Percentiles rank a stretch among this genome's conserved stretches.
Conservation (phyloP, 2,113 vertebrate species). For the Oryzias celebensis region DNA sequence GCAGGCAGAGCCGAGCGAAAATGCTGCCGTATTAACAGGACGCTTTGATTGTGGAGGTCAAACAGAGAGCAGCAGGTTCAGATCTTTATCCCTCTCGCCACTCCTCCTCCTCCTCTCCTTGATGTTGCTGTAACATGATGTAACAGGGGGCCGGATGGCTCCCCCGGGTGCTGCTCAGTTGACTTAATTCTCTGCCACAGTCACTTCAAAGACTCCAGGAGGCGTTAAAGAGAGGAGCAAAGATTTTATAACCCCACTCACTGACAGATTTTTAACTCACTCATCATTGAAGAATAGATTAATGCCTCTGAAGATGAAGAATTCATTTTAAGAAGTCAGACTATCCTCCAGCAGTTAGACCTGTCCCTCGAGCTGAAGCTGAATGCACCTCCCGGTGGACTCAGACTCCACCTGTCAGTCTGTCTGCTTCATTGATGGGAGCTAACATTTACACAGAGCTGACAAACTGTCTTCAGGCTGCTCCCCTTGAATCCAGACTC, state of each 20-base stretch:
- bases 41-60: conserved; percentile 62
- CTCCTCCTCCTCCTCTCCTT: conserved; percentile 38
- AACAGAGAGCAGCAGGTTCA: conserved; percentile 55
- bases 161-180: conserved; percentile 52
- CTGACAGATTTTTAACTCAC: too few species aligned
- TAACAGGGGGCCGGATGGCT: conserved; percentile 36
- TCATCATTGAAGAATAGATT: too few species aligned
- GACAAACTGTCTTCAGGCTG: too few species aligned
- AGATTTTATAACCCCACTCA: not conserved
- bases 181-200: conserved; percentile 45
- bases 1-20: conserved; percentile 24
- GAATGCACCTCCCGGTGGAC: too few species aligned
- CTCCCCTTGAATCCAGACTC: too few species aligned
- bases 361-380: too few species aligned
- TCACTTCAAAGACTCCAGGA: conserved; percentile 48
- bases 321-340: too few species aligned
- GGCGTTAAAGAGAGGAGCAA: conserved; percentile 9
- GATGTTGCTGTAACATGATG: conserved; percentile 56
- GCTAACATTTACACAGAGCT: too few species aligned
- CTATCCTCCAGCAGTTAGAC: too few species aligned
- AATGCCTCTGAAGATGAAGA: too few species aligned
- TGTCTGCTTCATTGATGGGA: too few species aligned
- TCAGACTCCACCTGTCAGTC: too few species aligned
- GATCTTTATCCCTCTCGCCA: conserved; percentile 3
- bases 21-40: conserved; percentile 2